These are phyloP conservation scores for Anoplius nigerrimus DNA, from an alignment of 2,888 invertebrate species.

Conservation along the genomic window DNA sequence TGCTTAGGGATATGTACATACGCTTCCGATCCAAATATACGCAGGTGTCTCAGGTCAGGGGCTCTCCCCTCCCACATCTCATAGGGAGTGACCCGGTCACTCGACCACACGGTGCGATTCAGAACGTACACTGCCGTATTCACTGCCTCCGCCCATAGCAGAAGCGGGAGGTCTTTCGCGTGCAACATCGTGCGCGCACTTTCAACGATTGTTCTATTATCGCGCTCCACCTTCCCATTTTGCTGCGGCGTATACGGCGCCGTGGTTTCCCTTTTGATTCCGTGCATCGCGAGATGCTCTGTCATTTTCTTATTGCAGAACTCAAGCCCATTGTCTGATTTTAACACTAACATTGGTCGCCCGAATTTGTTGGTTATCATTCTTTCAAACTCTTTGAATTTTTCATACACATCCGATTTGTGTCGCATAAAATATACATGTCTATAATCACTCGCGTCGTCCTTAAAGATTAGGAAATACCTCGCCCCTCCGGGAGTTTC, in stretches of 20 bases:
- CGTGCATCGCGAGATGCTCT: not conserved
- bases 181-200: slow-evolving; percentile 7
- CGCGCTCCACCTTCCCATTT: not conserved
- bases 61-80: slow-evolving; percentile 2
- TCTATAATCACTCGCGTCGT: not conserved
- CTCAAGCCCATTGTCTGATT: slow-evolving; percentile 8
- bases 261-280: not conserved
- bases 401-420: not conserved
- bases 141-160: slow-evolving; percentile 1
- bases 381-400: slow-evolving; percentile 6
- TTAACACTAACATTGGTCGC: not conserved
- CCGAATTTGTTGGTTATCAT: not conserved
- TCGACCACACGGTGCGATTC: not conserved
- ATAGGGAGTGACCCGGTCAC: slow-evolving; percentile 8
- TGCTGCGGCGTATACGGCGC: slow-evolving; percentile 1
- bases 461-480: slow-evolving; percentile 11
- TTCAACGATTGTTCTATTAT: not conserved
- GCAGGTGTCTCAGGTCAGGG: slow-evolving; percentile 6
- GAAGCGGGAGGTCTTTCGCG: not conserved
- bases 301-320: slow-evolving; percentile 2
- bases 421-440: slow-evolving; percentile 8
- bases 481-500: slow-evolving; percentile 1
- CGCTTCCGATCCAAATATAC: slow-evolving; percentile 9
- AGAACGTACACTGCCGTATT: not conserved
- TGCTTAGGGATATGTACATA: slow-evolving; percentile 9